phyloP scores from a whole-genome alignment of 2,888 invertebrate species.

The Macaria liturata region DNA sequence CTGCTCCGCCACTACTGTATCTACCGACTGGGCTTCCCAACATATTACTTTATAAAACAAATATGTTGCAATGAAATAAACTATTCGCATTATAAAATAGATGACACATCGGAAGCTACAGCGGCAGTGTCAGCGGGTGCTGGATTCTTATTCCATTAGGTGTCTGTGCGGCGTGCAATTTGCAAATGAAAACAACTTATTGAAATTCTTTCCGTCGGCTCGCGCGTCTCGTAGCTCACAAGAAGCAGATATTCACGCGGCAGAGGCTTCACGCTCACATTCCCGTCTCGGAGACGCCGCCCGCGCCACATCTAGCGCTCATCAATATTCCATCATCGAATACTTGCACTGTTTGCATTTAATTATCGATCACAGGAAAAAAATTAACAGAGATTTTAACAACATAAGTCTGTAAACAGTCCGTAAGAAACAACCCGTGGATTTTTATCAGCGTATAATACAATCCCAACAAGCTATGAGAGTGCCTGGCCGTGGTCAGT shows the following conservation, averaged over 20 bases:
- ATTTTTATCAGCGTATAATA: background rate
- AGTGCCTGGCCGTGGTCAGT: conserved; percentile 9
- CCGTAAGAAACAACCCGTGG: background rate
- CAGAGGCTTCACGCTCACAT: conserved; percentile 49
- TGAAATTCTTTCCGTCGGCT: conserved; percentile 76
- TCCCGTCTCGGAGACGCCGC: conserved; percentile 33
- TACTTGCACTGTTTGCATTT: conserved; percentile 3
- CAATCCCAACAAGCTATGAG: background rate
- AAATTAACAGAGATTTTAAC: no score
- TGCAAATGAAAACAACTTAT: conserved; percentile 83
- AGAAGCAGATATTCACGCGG: conserved; percentile 59
- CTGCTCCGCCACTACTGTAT: conserved; percentile 35
- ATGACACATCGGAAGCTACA: conserved; percentile 27
- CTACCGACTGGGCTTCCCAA: no score
- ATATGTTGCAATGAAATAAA: no score
- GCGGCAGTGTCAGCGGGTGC: conserved; percentile 47
- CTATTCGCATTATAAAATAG: conserved; percentile 13
- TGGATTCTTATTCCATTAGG: conserved; percentile 79
- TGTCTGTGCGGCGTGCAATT: conserved; percentile 77
- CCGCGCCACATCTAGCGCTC: conserved; percentile 16
- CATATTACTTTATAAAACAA: no score
- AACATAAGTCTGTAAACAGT: background rate
- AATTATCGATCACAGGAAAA: background rate
- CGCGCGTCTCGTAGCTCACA: conserved; percentile 50
- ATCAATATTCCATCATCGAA: conserved; percentile 28